These are phyloP conservation scores for Heliangelus exortis DNA, from an alignment of 2,797 vertebrate genomes.

Conservation along the genomic window DNA sequence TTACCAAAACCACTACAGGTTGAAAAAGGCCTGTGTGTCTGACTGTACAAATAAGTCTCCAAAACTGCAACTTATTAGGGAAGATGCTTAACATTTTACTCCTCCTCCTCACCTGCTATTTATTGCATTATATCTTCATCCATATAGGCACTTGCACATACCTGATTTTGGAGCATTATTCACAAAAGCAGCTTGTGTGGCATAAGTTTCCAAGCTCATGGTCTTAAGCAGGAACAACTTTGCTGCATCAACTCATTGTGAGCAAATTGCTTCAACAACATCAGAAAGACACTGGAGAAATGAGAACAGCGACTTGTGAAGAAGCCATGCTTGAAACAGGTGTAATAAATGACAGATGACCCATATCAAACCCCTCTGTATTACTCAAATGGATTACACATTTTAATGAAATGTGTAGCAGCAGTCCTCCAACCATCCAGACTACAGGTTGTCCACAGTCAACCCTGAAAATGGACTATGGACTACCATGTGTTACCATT, in stretches of 20 bases:
- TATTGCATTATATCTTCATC: neutral
- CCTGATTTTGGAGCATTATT: neutral
- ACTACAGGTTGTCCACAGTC: accelerated
- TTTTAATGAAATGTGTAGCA: neutral
- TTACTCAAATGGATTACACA: neutral
- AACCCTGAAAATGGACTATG: neutral
- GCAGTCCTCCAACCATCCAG: neutral
- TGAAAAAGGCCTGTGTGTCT: neutral
- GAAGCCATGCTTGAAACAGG: neutral
- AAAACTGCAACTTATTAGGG: neutral
- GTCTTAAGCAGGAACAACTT: neutral
- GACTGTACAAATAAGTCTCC: neutral
- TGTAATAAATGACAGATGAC: neutral
- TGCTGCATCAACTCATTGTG: neutral
- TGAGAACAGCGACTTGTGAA: neutral
- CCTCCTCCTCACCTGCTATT: neutral
- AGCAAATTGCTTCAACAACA: neutral
- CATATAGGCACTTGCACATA: neutral
- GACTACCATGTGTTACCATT: neutral
- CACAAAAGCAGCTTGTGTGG: neutral
- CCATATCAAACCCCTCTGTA: neutral
- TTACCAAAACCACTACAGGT: neutral
- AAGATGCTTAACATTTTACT: neutral
- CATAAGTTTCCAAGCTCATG: neutral
- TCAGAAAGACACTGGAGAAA: neutral